These are phyloP conservation scores for Leptinotarsa undecemlineata DNA, from an alignment of 1,140 invertebrate species.

Conservation along the genomic window DNA sequence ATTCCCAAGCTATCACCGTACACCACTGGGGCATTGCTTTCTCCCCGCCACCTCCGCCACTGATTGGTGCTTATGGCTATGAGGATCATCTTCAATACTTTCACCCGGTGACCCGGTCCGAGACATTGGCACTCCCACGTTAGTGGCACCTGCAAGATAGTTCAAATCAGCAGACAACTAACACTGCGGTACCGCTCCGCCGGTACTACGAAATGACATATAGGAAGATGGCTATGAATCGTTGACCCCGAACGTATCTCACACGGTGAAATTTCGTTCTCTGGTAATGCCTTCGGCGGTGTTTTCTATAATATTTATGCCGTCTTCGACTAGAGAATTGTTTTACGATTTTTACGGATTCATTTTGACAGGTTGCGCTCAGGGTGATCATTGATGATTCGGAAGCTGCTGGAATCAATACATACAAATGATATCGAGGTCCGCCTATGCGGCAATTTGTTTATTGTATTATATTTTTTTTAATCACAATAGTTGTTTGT, in stretches of 20 bases:
- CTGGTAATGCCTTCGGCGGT: neutral
- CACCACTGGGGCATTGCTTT: neutral
- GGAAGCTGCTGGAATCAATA: too few species aligned
- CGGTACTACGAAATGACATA: slow-evolving; percentile 8
- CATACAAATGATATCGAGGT: too few species aligned
- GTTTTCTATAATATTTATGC: slow-evolving; percentile 2
- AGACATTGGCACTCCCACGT: slow-evolving; percentile 7
- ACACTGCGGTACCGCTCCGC: neutral
- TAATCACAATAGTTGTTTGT: too few species aligned
- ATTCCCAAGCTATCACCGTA: too few species aligned
- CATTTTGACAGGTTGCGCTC: neutral
- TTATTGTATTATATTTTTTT: too few species aligned
- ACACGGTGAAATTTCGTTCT: slow-evolving; percentile 5
- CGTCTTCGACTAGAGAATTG: neutral
- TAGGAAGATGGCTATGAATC: neutral
- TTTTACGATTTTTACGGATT: neutral
- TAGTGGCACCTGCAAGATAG: slow-evolving; percentile 7
- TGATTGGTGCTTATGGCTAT: slow-evolving; percentile 1
- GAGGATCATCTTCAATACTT: slow-evolving; percentile 8
- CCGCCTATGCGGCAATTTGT: too few species aligned
- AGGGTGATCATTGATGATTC: too few species aligned
- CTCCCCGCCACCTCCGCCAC: neutral
- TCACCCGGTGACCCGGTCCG: slow-evolving; percentile 6
- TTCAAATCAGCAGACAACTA: slow-evolving; percentile 8
- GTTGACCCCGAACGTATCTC: slow-evolving; percentile 4